Conservation (phyloP, 2,888 invertebrate species). For the Pseudoips prasinana region DNA sequence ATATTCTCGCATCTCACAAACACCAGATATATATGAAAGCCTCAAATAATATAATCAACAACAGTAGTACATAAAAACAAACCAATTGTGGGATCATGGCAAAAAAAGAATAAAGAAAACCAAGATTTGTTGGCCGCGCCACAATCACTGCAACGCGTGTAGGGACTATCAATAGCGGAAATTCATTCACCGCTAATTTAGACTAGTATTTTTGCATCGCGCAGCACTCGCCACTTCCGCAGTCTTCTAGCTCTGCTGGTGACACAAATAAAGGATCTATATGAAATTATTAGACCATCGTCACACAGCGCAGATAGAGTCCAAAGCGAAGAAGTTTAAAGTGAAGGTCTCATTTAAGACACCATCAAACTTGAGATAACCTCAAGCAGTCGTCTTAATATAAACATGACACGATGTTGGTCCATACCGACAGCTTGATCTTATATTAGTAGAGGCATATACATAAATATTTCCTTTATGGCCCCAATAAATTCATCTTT, state of each 20-base stretch:
- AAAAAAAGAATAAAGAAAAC: conserved; percentile 17
- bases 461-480: conserved; percentile 27
- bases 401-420: too few species aligned
- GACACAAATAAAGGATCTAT: too few species aligned
- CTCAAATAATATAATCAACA: conserved; percentile 28
- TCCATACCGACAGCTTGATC: too few species aligned
- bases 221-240: neutral
- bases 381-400: too few species aligned
- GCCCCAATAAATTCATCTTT: conserved; percentile 26
- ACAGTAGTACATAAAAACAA: conserved; percentile 26
- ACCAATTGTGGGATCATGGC: conserved; percentile 32
- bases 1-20: conserved; percentile 2
- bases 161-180: conserved; percentile 8
- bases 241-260: too few species aligned
- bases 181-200: conserved; percentile 20
- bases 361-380: too few species aligned
- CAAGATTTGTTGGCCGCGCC: neutral
- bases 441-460: conserved; percentile 12
- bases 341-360: too few species aligned
- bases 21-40: conserved; percentile 27
- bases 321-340: too few species aligned
- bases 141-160: conserved; percentile 4
- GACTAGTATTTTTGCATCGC: conserved; percentile 27
- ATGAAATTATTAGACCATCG: too few species aligned
- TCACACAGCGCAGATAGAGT: too few species aligned